These are phyloP conservation scores for Phataginus tetradactyla DNA, from an alignment of 2,797 vertebrate genomes.

Conservation along the genomic window DNA sequence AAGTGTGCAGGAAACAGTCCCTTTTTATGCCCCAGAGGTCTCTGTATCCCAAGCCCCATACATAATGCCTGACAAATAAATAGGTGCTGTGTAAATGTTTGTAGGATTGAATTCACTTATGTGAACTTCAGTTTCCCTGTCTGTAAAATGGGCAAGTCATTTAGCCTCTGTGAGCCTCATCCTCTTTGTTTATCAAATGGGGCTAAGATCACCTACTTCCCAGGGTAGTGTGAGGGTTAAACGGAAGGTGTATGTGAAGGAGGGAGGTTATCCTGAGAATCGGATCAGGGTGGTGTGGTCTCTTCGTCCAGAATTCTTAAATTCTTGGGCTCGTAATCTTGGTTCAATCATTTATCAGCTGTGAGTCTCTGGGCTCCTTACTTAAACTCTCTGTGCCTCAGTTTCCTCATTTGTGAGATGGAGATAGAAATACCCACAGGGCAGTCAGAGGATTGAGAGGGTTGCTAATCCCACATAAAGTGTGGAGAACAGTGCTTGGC, in stretches of 20 bases:
- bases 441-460: neutral
- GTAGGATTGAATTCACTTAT: neutral
- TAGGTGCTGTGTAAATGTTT: neutral
- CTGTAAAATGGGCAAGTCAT: neutral
- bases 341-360: neutral
- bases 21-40: neutral
- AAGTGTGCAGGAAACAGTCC: neutral
- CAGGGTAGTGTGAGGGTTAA: neutral
- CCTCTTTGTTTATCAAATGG: neutral
- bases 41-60: neutral
- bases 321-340: neutral
- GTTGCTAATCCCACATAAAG: neutral
- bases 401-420: slow-evolving; percentile 29
- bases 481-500: neutral
- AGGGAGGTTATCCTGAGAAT: neutral
- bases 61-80: too few relatives aligned
- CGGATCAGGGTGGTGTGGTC: neutral
- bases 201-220: neutral
- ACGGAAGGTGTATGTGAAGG: neutral
- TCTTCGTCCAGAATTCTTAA: neutral
- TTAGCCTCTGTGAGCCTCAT: neutral
- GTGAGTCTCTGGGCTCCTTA: neutral
- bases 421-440: neutral
- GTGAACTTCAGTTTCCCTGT: neutral
- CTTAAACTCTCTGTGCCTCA: neutral